Percentiles rank a stretch among this genome's conserved stretches.
Evolutionary conservation across 2,113 vertebrate species (phyloP).

Genomic region (Clarias batrachus): DNA sequence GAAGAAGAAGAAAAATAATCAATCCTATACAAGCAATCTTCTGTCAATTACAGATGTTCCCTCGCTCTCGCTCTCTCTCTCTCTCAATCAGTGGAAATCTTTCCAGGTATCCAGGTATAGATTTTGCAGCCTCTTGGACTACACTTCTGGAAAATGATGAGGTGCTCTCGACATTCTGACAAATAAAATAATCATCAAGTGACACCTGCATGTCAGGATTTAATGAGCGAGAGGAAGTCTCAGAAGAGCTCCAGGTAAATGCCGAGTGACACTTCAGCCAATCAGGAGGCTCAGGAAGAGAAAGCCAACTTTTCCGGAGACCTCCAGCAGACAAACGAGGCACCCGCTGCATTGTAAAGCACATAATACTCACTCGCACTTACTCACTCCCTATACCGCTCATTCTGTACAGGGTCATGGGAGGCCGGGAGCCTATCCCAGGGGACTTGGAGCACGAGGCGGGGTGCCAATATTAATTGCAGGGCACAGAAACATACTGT

Average conservation of each 20-base stretch:
- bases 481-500: no score
- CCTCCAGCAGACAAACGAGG: constrained; percentile 33
- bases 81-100: background rate
- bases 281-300: constrained; percentile 40
- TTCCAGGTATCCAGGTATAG: background rate
- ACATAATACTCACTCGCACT: background rate
- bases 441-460: no score
- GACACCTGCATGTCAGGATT: constrained; percentile 30
- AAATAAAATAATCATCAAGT: constrained; percentile 22
- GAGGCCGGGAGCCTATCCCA: no score
- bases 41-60: background rate
- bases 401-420: no score
- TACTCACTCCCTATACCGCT: no score
- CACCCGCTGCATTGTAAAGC: constrained; percentile 7
- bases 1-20: background rate
- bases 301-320: constrained; percentile 26
- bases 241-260: constrained; percentile 36
- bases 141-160: background rate
- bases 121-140: background rate
- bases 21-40: background rate
- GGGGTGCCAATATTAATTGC: no score
- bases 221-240: constrained; percentile 40
- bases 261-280: constrained; percentile 42
- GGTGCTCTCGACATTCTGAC: background rate
- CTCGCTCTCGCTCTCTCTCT: background rate